These are phyloP conservation scores for Lutjanus erythropterus DNA, from an alignment of 2,113 vertebrate genomes.

Conservation along the genomic window DNA sequence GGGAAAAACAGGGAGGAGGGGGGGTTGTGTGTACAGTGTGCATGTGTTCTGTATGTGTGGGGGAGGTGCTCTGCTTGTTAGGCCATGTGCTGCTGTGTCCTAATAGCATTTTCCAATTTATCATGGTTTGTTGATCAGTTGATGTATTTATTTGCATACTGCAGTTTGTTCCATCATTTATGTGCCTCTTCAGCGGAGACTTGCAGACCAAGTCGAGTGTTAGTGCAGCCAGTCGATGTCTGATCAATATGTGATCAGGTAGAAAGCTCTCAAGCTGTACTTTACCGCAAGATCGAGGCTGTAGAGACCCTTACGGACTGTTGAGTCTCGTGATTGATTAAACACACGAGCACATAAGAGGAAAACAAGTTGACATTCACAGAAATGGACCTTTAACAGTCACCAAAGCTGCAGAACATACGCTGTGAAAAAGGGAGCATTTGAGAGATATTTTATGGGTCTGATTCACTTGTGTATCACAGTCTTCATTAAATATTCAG, in stretches of 20 bases:
- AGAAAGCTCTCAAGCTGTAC: constrained; percentile 42
- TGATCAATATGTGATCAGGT: constrained; percentile 66
- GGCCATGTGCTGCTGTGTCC: constrained; percentile 13
- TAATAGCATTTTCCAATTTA: constrained; percentile 29
- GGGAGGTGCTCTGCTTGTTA: constrained; percentile 29
- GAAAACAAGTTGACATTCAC: constrained; percentile 1
- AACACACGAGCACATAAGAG: background rate
- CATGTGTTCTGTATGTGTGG: constrained; percentile 27
- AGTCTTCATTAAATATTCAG: constrained; percentile 65
- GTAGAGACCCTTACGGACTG: background rate
- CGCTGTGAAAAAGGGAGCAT: background rate
- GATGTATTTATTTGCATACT: constrained; percentile 38
- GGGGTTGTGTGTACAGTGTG: constrained; percentile 28
- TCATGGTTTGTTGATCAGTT: constrained; percentile 23
- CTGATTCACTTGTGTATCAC: constrained; percentile 27
- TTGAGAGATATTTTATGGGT: background rate
- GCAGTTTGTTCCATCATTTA: constrained; percentile 34
- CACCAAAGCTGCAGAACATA: background rate
- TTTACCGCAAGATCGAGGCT: constrained; percentile 29
- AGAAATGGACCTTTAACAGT: background rate
- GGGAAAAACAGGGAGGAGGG: background rate
- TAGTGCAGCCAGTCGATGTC: constrained; percentile 19
- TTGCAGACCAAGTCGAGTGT: constrained; percentile 23
- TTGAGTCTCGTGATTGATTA: background rate
- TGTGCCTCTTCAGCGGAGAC: constrained; percentile 7